Evolutionary conservation across 2,113 vertebrate species (phyloP).

Genomic region (Peromyscus californicus): DNA sequence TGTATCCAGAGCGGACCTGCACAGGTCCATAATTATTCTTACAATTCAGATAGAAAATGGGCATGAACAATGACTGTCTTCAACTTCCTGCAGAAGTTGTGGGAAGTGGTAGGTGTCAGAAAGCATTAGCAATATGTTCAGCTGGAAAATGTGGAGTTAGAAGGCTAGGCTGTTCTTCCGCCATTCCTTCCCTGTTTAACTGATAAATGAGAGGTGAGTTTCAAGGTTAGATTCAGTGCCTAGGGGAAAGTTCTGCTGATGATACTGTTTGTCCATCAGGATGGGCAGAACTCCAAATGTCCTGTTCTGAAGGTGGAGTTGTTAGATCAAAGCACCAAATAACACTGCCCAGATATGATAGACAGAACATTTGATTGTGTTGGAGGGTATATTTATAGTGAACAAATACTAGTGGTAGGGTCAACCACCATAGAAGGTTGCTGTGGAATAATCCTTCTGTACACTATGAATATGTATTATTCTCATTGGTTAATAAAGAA

Average conservation of each 20-base stretch:
- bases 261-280: conserved; percentile 32
- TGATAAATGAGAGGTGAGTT: conserved; percentile 61
- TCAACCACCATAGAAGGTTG: conserved; percentile 63
- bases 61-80: conserved; percentile 81
- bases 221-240: conserved; percentile 73
- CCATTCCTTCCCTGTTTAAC: conserved; percentile 54
- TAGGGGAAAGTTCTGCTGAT: background rate
- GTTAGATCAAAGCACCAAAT: conserved; percentile 28
- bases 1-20: conserved; percentile 81
- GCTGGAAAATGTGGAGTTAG: conserved; percentile 77
- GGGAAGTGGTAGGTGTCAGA: conserved; percentile 71
- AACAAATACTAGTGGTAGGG: conserved; percentile 61
- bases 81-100: conserved; percentile 67
- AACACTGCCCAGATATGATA: background rate
- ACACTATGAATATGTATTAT: too few relatives aligned
- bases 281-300: conserved; percentile 43
- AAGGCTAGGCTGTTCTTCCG: conserved; percentile 71
- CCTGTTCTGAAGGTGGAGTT: conserved; percentile 74
- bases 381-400: conserved; percentile 36
- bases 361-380: conserved; percentile 5
- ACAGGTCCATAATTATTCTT: conserved; percentile 86
- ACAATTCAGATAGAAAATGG: conserved; percentile 86
- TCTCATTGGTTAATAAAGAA: too few relatives aligned
- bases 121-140: conserved; percentile 80
- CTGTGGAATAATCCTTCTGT: too few relatives aligned